Evolutionary conservation across 2,888 invertebrate genomes (phyloP), one percentile per base, ranked within the genome.

Genomic region (Campaea margaritaria): DNA sequence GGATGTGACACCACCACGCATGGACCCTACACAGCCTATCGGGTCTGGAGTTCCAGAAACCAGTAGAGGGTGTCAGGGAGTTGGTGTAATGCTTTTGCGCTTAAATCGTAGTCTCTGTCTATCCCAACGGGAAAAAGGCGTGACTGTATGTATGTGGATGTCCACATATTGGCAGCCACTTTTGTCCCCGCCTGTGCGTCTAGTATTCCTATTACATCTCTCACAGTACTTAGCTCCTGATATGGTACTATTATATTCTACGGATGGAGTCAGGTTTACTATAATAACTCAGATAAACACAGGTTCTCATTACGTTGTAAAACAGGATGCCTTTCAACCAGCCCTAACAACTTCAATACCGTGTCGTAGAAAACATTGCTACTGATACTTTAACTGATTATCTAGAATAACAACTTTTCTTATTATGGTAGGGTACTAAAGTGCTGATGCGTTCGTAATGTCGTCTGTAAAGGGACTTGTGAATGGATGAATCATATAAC

Each of bases 231-330:
- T 13, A 13, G 28, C 7, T 2, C 2, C n/a, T 4, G 12, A 21
- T 21, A 2, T 21, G 2, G 21, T 21, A 21, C 21, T 21, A 21
- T 21, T 21, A 21, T 21, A 3, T 21, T 3, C 5, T 21, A 21
- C 5, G 21, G 5, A 21, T 21, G 59, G 71, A 69, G 69, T 75
- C 71, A 54, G 52, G 68, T 76, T 71, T 73, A 64, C 68, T 68
- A 64, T 70, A 73, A 67, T 69, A 69, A 67, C 70, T 67, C 65
- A 69, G 75, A 75, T 75, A 78, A 74, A 73, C 71, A 69, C 58
- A 56, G 61, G 60, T 53, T 77, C 75, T 58, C 57, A 62, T 77
- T 78, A 68, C 75, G 44, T 42, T 44, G 64, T 64, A 60, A 67
- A 62, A 70, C 70, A 69, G 66, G 58, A 74, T 58, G 62, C 68